Evolutionary conservation across 1,140 invertebrate species (phyloP).

Genomic region (Heliothis virescens): DNA sequence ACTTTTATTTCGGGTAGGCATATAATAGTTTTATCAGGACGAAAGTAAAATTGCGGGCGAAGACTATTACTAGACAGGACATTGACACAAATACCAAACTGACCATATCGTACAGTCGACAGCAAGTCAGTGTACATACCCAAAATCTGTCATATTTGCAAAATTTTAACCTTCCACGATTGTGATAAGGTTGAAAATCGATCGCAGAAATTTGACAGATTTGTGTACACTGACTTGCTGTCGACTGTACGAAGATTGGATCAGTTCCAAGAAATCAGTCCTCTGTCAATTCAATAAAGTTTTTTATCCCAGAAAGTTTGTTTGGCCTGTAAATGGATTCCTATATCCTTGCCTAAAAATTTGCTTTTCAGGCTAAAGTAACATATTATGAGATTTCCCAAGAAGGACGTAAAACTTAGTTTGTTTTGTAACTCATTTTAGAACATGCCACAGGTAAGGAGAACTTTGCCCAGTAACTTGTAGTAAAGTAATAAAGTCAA

Average conservation of each 20-base stretch:
- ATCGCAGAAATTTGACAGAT: too few species aligned
- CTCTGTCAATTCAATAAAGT: background rate
- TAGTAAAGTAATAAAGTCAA: conserved; percentile 7
- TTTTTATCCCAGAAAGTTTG: background rate
- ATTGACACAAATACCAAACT: background rate
- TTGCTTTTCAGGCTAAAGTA: background rate
- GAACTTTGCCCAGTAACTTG: background rate
- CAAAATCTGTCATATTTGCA: too few species aligned
- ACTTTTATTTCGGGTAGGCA: too few species aligned
- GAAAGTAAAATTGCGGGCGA: background rate
- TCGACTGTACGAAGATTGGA: background rate
- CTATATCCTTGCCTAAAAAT: background rate
- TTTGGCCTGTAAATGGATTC: conserved; percentile 7
- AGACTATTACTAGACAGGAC: background rate
- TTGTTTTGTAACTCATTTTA: conserved; percentile 35
- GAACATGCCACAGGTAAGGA: conserved; percentile 13
- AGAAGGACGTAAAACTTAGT: background rate
- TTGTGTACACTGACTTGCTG: too few species aligned
- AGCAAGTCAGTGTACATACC: too few species aligned
- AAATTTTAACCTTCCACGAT: too few species aligned
- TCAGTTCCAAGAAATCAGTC: background rate
- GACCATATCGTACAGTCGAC: too few species aligned
- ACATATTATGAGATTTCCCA: background rate
- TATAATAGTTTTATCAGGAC: background rate
- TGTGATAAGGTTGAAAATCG: too few species aligned